Evolutionary conservation across 2,113 vertebrate genomes (phyloP).

Genomic region (Rynchops niger): DNA sequence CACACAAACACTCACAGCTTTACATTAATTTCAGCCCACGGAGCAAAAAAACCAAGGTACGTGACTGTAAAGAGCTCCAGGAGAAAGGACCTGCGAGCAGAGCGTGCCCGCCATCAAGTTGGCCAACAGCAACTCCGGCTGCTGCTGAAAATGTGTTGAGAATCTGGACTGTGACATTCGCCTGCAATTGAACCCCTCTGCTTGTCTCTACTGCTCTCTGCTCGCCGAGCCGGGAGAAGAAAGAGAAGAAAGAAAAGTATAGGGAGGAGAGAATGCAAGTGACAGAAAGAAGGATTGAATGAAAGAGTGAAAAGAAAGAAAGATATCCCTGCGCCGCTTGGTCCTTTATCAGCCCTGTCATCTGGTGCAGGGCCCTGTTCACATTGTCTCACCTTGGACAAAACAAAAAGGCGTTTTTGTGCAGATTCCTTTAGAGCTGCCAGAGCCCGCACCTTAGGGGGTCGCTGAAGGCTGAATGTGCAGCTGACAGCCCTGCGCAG

Average conservation of each 20-base stretch:
- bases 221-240: background rate
- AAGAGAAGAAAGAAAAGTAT: conserved; percentile 49
- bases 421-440: conserved; percentile 72
- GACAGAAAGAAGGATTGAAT: conserved; percentile 65
- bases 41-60: background rate
- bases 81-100: background rate
- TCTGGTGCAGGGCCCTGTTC: conserved; percentile 44
- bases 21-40: background rate
- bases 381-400: conserved; percentile 85
- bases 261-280: conserved; percentile 36
- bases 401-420: conserved; percentile 78
- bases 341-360: conserved; percentile 74
- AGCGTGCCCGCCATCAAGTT: background rate
- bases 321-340: conserved; percentile 60
- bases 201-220: background rate
- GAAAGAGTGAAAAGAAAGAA: conserved; percentile 62
- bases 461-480: conserved; percentile 86
- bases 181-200: conserved; percentile 18
- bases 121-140: background rate
- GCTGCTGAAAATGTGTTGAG: background rate
- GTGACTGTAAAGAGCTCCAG: background rate
- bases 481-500: conserved; percentile 85
- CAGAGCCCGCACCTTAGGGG: conserved; percentile 89
- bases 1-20: background rate
- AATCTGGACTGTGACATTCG: conserved; percentile 33